Percentiles rank a stretch among this genome's conserved stretches.
Conservation (phyloP, 2,113 vertebrate genomes). For the Chitala chitala region DNA sequence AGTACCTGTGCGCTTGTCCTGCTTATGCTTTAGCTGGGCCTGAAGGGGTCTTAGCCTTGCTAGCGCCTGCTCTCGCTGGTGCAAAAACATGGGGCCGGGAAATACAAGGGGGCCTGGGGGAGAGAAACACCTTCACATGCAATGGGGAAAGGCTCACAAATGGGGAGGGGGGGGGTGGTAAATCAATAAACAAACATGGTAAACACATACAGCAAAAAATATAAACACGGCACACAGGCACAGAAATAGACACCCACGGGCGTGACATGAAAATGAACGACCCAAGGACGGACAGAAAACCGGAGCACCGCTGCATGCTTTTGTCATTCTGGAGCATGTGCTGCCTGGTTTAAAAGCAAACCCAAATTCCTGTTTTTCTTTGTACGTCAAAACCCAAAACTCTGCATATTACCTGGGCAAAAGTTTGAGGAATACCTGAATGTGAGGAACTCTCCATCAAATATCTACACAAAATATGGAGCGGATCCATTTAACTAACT, state of each 20-base stretch:
- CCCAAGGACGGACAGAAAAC: too few species aligned
- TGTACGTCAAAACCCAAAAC: too few species aligned
- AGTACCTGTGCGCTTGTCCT: constrained; percentile 99
- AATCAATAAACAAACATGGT: constrained; percentile 56
- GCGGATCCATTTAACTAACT: too few species aligned
- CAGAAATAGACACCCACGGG: not conserved
- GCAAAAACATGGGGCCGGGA: constrained; percentile 97
- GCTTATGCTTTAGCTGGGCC: constrained; percentile 94
- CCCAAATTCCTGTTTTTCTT: too few species aligned
- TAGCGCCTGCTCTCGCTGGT: constrained; percentile 98
- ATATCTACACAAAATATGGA: too few species aligned
- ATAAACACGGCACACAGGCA: not conserved
- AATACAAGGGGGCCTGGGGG: constrained; percentile 98
- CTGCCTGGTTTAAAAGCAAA: too few species aligned
- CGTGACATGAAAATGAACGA: not conserved
- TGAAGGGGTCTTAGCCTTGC: constrained; percentile 99
- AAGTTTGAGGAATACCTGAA: too few species aligned
- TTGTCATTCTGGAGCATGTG: too few species aligned
- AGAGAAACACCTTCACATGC: constrained; percentile 98
- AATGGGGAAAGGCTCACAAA: constrained; percentile 89
- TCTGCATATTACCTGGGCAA: too few species aligned
- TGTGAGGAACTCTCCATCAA: too few species aligned
- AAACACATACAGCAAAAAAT: constrained; percentile 39
- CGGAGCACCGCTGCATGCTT: too few species aligned
- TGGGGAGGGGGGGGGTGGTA: constrained; percentile 64